phyloP scores from a whole-genome alignment of 2,113 vertebrate genomes.

The Uria lomvia region DNA sequence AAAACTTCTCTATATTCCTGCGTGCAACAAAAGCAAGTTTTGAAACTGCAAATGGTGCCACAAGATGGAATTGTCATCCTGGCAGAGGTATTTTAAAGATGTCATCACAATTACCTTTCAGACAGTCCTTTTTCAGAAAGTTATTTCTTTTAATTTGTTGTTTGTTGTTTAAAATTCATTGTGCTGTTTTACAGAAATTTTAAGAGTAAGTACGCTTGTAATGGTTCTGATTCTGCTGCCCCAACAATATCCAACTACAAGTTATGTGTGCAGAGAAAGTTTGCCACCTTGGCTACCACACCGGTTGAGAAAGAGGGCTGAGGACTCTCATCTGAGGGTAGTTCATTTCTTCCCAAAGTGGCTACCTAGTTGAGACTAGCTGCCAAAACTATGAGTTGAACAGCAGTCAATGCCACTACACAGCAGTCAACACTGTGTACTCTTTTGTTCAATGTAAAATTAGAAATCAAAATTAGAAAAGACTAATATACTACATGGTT shows the following conservation, averaged over 20 bases:
- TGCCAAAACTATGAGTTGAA: background rate
- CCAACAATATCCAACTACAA: background rate
- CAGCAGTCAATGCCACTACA: accelerated
- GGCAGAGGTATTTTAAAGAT: background rate
- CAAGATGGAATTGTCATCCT: background rate
- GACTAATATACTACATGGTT: background rate
- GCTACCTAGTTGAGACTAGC: background rate
- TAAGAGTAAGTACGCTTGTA: background rate
- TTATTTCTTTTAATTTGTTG: background rate
- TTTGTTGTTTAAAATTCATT: background rate
- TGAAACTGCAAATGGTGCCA: background rate
- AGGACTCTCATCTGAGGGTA: background rate
- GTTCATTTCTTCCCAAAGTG: background rate
- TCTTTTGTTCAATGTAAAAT: background rate
- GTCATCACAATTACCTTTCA: background rate
- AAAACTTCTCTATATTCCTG: background rate
- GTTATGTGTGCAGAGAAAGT: background rate
- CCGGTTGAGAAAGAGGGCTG: background rate
- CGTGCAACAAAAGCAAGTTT: background rate
- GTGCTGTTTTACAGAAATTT: background rate
- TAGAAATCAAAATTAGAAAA: background rate
- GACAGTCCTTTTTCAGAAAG: background rate
- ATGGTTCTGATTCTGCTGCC: background rate
- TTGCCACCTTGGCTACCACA: background rate
- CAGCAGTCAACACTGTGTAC: background rate